Percentiles rank a stretch among this genome's conserved stretches.
These are phyloP conservation scores for Saccostrea cuccullata DNA, from an alignment of 1,140 invertebrate genomes.

Conservation along the genomic window DNA sequence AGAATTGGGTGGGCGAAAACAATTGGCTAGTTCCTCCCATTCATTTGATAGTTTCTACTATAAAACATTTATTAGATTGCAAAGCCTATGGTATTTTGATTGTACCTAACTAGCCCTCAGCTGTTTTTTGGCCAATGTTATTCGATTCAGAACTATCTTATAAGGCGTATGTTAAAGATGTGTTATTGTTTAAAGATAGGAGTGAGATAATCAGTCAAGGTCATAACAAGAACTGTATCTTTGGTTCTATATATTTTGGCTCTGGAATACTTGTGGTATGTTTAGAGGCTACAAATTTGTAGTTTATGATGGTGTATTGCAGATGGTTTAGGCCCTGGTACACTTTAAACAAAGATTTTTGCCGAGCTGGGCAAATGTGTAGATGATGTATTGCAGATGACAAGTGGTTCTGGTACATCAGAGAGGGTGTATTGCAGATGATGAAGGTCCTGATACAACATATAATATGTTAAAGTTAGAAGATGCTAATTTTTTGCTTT, in stretches of 20 bases:
- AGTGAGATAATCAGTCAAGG: slow-evolving; percentile 24
- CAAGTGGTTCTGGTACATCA: background rate
- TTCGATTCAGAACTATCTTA: background rate
- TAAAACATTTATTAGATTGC: no score
- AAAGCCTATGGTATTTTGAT: no score
- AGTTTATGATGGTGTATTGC: background rate
- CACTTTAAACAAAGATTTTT: background rate
- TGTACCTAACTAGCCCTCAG: no score
- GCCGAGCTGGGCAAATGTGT: background rate
- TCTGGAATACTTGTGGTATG: background rate
- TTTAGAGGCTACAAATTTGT: background rate
- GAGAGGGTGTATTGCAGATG: no score
- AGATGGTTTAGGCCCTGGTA: background rate
- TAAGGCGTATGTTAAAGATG: slow-evolving; percentile 5
- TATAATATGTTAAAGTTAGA: no score
- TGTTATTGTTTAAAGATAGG: slow-evolving; percentile 14
- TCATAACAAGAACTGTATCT: slow-evolving; percentile 34
- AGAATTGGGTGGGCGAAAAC: no score
- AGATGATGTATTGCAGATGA: background rate
- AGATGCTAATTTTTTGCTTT: background rate
- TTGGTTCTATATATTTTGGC: slow-evolving; percentile 10
- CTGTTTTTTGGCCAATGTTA: background rate
- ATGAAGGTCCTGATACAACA: no score
- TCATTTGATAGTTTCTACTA: no score
- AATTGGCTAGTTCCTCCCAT: no score